Base-by-base conservation (phyloP, 2,888 invertebrate genomes). In the Parnassius orleans region DNA sequence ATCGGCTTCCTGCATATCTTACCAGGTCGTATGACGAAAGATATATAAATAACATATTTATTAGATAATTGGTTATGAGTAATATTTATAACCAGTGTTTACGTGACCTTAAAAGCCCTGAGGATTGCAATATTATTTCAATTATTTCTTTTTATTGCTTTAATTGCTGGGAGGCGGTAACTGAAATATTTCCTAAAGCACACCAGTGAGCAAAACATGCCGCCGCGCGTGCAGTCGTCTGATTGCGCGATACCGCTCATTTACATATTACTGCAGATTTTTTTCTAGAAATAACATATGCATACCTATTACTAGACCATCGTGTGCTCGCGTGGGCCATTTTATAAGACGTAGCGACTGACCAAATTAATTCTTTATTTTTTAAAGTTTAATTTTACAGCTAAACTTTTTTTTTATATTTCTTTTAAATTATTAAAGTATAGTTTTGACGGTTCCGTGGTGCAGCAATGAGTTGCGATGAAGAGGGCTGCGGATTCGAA, bases 221-320 rank as follows among this genome's bases (percentile, higher is more conserved):
- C 68, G 57, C 14, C 50, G 77, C 81, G 83, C 86, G 86, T 86
- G 87, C 79, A 76, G 60, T 57, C 68, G 70, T 76, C 74, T 81
- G 86, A 87, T 87, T 68, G 64, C 14, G 62, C 82, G 89, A 88
- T 89, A 87, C 67, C 66, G 48, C 58, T 72, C 76, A 72, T 90
- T 90, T 89, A 83, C 89, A 90, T 90, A 87, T 85, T 83, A 80
- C 87, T 83, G 89, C 90, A 89, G 80, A 84, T 86, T 89, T 90
- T 86, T 87, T 84, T 81, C 77, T 75, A 80, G 78, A 80, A 83
- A 79, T 80, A 81, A 84, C 79, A 84, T 75, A 79, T 83, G 83
- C 78, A 77, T 79, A 83, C 73, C 76, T 78, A 76, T 76, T 75
- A 76, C 76, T 77, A 76, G 75, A 77, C 78, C 81, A 81, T 80